Evolutionary conservation across 2,797 vertebrate species (phyloP).

Genomic region (Champsocephalus gunnari): DNA sequence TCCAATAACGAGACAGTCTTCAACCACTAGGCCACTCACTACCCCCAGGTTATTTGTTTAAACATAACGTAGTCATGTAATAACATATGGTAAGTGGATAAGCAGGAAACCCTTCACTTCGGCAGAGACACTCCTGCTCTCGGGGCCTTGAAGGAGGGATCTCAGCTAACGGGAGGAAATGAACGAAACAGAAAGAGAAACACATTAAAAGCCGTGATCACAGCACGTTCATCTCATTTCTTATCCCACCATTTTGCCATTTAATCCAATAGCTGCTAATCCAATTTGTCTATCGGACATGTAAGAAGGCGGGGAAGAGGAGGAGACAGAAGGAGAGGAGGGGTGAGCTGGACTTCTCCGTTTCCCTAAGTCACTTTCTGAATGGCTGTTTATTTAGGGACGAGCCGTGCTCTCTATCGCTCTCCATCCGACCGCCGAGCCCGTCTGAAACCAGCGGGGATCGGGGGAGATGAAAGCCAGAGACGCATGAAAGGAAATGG

Average conservation of each 20-base stretch:
- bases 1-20: background rate
- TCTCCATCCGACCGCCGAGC: conserved; percentile 84
- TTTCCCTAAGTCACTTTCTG: conserved; percentile 90
- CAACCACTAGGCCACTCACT: background rate
- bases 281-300: conserved; percentile 99
- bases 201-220: conserved; percentile 95
- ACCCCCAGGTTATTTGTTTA: background rate
- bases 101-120: conserved; percentile 1
- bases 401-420: conserved; percentile 86
- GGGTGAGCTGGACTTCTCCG: conserved; percentile 77
- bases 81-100: background rate
- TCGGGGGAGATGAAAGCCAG: conserved; percentile 75
- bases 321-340: conserved; percentile 30
- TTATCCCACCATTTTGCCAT: conserved; percentile 93
- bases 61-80: background rate
- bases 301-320: conserved; percentile 81
- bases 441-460: conserved; percentile 86
- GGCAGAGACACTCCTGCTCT: conserved; percentile 1
- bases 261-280: conserved; percentile 99
- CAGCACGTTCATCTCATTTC: conserved; percentile 94
- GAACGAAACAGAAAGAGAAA: conserved; percentile 75
- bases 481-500: conserved; percentile 68
- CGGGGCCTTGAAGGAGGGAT: conserved; percentile 72
- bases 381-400: conserved; percentile 93
- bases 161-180: conserved; percentile 34